Evolutionary conservation across 2,113 vertebrate species (phyloP).

Genomic region (Notothenia coriiceps): DNA sequence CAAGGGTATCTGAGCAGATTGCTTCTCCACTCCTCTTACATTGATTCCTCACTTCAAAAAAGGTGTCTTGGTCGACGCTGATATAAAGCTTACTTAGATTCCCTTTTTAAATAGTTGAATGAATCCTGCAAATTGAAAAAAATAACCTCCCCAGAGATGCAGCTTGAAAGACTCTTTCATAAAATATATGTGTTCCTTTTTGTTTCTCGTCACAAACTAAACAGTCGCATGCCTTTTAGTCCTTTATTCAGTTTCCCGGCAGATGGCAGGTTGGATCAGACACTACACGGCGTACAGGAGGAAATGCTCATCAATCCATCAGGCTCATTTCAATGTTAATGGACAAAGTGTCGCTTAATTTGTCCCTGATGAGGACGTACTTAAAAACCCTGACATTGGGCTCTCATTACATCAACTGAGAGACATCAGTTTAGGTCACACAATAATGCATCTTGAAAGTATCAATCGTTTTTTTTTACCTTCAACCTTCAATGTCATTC

Average conservation of each 20-base stretch:
- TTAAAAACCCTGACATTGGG: constrained; percentile 52
- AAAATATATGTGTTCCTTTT: background rate
- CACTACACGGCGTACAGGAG: constrained; percentile 35
- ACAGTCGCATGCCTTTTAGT: constrained; percentile 24
- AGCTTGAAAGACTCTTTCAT: constrained; percentile 31
- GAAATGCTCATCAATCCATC: constrained; percentile 63
- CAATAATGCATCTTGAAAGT: constrained; percentile 7
- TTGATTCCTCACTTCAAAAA: constrained; percentile 23
- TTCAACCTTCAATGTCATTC: too few species aligned
- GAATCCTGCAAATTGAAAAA: constrained; percentile 2
- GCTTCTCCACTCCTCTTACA: constrained; percentile 31
- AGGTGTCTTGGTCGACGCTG: background rate
- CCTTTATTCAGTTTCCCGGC: constrained; percentile 45
- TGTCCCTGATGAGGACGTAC: constrained; percentile 63
- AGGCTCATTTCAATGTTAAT: constrained; percentile 68
- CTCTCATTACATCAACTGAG: constrained; percentile 28
- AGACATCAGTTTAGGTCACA: background rate
- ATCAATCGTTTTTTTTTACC: background rate
- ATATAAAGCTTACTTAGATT: constrained; percentile 1
- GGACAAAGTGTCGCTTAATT: constrained; percentile 58
- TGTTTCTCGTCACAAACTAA: constrained; percentile 35
- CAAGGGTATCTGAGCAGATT: constrained; percentile 15
- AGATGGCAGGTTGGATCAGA: constrained; percentile 68
- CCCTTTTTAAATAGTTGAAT: constrained; percentile 11
- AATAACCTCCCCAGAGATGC: background rate